Evolutionary conservation across 2,113 vertebrate genomes (phyloP).

Genomic region (Chlamydotis undulata): DNA sequence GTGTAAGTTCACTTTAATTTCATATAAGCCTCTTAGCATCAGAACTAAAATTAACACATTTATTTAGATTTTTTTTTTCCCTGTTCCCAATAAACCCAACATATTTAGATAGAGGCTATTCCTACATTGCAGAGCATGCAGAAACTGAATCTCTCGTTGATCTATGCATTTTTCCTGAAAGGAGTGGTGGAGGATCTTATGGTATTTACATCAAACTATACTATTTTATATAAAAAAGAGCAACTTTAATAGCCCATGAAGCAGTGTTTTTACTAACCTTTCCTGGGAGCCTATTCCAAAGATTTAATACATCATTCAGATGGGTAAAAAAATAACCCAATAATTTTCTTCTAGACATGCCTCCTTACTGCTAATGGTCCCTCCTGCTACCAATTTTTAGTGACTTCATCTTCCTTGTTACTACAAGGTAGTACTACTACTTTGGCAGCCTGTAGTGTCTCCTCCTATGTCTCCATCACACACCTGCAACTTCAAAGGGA

Average conservation of each 20-base stretch:
- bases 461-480: background rate
- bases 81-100: background rate
- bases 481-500: background rate
- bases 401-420: background rate
- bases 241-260: background rate
- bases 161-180: background rate
- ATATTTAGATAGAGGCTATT: background rate
- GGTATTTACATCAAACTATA: background rate
- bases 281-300: background rate
- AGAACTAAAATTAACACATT: background rate
- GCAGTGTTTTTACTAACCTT: background rate
- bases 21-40: background rate
- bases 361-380: background rate
- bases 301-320: background rate
- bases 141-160: background rate
- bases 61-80: background rate
- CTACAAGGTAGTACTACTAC: background rate
- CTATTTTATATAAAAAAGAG: background rate
- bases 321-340: background rate
- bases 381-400: background rate
- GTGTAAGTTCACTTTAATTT: background rate
- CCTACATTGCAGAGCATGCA: background rate
- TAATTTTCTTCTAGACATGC: background rate
- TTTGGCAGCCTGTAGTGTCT: background rate
- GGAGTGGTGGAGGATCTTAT: background rate